These are phyloP conservation scores for Gymnobelideus leadbeateri DNA, from an alignment of 2,113 vertebrate species.

Conservation along the genomic window DNA sequence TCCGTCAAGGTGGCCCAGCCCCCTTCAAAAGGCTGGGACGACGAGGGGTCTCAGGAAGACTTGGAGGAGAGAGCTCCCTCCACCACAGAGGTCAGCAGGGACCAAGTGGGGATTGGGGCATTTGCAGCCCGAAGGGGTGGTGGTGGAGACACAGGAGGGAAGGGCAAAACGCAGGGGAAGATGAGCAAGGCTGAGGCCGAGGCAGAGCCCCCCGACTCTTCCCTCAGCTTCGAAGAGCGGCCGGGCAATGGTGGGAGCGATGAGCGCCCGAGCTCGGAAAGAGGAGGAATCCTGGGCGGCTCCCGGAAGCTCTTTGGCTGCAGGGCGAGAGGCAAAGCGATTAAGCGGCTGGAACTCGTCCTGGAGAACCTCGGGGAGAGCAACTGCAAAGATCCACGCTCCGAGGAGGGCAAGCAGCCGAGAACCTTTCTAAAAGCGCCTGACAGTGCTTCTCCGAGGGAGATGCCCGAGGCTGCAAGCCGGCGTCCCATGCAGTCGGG, in stretches of 20 bases:
- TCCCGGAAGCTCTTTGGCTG: neutral
- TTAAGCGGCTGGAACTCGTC: neutral
- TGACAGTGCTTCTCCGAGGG: rapidly evolving
- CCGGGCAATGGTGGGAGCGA: neutral
- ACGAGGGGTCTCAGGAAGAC: neutral
- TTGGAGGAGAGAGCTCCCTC: neutral
- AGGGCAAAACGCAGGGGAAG: neutral
- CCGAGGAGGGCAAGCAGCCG: neutral
- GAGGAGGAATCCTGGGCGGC: neutral
- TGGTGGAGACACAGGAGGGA: neutral
- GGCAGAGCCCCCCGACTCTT: neutral
- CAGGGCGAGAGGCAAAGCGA: neutral
- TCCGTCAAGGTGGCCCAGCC: neutral
- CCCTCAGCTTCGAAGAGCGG: neutral
- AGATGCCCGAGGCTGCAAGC: neutral
- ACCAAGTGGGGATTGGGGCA: neutral
- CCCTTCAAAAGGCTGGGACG: neutral
- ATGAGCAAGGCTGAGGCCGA: neutral
- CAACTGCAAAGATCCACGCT: neutral
- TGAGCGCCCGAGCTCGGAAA: neutral
- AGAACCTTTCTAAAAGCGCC: neutral
- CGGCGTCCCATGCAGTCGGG: neutral
- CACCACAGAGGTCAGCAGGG: neutral
- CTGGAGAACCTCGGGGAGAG: neutral
- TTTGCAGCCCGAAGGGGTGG: neutral